Percentiles rank a stretch among this genome's conserved stretches.
phyloP scores from a whole-genome alignment of 2,888 invertebrate species.

The Abrostola tripartita region DNA sequence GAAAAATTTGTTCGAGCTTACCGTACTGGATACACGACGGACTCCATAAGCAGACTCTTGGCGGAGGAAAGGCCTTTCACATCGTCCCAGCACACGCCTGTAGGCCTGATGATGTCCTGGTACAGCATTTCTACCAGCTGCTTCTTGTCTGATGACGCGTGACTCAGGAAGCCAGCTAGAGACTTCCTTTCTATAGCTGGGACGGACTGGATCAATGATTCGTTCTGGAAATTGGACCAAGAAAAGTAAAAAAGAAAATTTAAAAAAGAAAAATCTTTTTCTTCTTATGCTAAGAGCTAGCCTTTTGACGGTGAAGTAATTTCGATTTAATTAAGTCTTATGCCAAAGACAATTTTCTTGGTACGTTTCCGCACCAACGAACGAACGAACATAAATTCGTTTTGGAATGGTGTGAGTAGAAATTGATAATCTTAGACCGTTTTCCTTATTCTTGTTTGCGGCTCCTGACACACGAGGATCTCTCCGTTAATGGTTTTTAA shows the following conservation, averaged over 20 bases:
- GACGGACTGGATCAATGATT: constrained; percentile 48
- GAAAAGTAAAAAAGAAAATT: not conserved
- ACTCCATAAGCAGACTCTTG: constrained; percentile 94
- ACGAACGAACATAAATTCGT: too few species aligned
- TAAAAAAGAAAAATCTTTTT: not conserved
- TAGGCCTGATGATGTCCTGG: constrained; percentile 89
- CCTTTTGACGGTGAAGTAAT: too few species aligned
- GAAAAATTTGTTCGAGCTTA: constrained; percentile 39
- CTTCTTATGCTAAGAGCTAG: too few species aligned
- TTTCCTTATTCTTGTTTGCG: too few species aligned
- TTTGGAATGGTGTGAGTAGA: too few species aligned
- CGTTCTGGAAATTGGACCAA: constrained; percentile 55
- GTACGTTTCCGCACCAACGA: too few species aligned
- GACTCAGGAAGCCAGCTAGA: constrained; percentile 67
- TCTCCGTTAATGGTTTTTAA: too few species aligned
- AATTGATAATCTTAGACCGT: too few species aligned
- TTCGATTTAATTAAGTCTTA: not conserved
- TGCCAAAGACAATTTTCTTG: too few species aligned
- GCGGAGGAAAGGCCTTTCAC: constrained; percentile 91
- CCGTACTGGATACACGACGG: constrained; percentile 93
- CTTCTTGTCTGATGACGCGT: constrained; percentile 87
- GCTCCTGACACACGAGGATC: too few species aligned
- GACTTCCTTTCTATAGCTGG: constrained; percentile 73
- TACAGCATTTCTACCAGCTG: constrained; percentile 90
- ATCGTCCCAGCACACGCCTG: constrained; percentile 93